A percentile compares a stretch with the other conserved stretches of the same genome.
These are phyloP conservation scores for Sternotherus odoratus DNA, from an alignment of 2,797 vertebrate species.

Conservation along the genomic window DNA sequence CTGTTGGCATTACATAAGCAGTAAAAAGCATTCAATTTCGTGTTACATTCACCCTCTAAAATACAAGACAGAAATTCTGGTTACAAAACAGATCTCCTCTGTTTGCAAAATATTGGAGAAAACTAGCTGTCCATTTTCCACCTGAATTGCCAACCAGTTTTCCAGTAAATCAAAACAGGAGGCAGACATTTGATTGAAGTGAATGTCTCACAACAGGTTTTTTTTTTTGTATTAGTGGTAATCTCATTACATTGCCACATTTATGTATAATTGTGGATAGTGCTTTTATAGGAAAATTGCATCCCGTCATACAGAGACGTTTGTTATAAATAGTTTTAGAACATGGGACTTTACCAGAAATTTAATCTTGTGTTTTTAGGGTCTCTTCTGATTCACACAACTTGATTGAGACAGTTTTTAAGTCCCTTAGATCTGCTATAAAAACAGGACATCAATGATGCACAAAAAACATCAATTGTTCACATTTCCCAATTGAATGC, in stretches of 20 bases:
- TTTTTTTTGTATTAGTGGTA: constrained; percentile 40
- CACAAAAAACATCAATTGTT: constrained; percentile 35
- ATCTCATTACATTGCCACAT: constrained; percentile 43
- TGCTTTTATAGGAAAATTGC: constrained; percentile 35
- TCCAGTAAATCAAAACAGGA: constrained; percentile 61
- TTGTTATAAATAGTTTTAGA: constrained; percentile 5
- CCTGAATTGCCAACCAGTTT: constrained; percentile 49
- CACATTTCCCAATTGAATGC: constrained; percentile 45
- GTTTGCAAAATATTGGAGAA: constrained; percentile 51
- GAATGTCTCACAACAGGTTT: constrained; percentile 35
- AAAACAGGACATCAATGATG: constrained; percentile 37
- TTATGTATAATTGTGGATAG: constrained; percentile 37
- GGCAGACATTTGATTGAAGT: constrained; percentile 47
- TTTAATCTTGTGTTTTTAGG: constrained; percentile 59
- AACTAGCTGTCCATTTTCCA: constrained; percentile 64
- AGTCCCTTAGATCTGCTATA: constrained; percentile 54
- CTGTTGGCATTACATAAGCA: not conserved
- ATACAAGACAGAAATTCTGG: not conserved
- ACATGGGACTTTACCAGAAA: constrained; percentile 9
- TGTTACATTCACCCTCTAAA: not conserved
- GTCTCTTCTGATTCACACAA: constrained; percentile 34
- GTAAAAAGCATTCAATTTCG: not conserved
- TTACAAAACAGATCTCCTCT: not conserved
- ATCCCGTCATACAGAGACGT: constrained; percentile 11
- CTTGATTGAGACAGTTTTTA: constrained; percentile 52